These are phyloP conservation scores for Aspidapion aeneum DNA, from an alignment of 2,888 invertebrate species.

Conservation along the genomic window DNA sequence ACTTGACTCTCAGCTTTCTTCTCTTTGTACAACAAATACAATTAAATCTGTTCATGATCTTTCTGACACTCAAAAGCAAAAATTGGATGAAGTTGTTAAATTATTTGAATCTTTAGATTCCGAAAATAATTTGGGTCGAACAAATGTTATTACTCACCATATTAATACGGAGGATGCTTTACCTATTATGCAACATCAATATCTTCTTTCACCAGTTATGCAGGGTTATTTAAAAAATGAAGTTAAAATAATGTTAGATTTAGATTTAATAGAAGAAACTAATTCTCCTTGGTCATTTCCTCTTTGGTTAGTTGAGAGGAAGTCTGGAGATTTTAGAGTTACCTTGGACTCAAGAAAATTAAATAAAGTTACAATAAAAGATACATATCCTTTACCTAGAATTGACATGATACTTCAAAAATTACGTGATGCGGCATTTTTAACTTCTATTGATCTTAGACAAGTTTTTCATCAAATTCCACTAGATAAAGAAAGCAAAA, in stretches of 20 bases:
- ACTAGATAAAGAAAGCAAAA: slow-evolving; percentile 7
- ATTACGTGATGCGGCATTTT: slow-evolving; percentile 32
- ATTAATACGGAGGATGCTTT: slow-evolving; percentile 10
- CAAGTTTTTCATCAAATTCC: slow-evolving; percentile 35
- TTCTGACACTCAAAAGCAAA: background rate
- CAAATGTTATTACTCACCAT: slow-evolving; percentile 1
- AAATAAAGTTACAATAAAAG: slow-evolving; percentile 31
- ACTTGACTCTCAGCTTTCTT: background rate
- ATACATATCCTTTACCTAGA: slow-evolving; percentile 32
- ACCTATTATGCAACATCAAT: slow-evolving; percentile 15
- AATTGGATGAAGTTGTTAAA: background rate
- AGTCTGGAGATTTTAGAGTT: slow-evolving; percentile 31
- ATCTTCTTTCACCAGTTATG: slow-evolving; percentile 13
- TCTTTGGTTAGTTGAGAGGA: slow-evolving; percentile 31
- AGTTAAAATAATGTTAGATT: slow-evolving; percentile 6
- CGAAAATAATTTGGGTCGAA: slow-evolving; percentile 2
- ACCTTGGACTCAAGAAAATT: slow-evolving; percentile 36
- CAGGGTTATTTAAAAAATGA: slow-evolving; percentile 6
- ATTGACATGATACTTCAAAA: slow-evolving; percentile 17
- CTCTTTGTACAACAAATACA: background rate
- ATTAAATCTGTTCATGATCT: background rate
- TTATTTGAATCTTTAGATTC: slow-evolving; percentile 5
- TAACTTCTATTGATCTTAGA: slow-evolving; percentile 36
- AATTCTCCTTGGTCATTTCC: slow-evolving; percentile 33
- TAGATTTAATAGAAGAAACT: slow-evolving; percentile 23